These are phyloP conservation scores for Hoplodrina ambigua DNA, from an alignment of 2,888 invertebrate genomes.

Conservation along the genomic window DNA sequence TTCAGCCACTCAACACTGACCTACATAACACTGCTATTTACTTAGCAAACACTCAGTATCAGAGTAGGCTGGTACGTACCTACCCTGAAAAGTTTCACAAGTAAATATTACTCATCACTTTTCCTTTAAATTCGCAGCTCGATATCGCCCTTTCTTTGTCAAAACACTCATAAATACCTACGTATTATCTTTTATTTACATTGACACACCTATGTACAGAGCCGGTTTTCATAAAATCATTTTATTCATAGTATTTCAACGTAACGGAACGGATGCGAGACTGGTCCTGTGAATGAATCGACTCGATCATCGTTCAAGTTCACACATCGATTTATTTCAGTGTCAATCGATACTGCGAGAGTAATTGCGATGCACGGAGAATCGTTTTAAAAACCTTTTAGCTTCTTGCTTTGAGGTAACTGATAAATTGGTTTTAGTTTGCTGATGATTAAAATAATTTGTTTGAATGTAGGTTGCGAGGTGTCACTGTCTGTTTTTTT, in stretches of 20 bases:
- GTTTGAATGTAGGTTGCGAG: conserved; percentile 23
- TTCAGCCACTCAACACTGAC: background rate
- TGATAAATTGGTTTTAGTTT: conserved; percentile 32
- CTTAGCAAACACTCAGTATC: conserved; percentile 4
- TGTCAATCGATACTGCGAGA: conserved; percentile 50
- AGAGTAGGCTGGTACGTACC: background rate
- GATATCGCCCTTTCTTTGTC: conserved; percentile 41
- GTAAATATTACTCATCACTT: conserved; percentile 21
- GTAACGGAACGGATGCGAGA: conserved; percentile 75
- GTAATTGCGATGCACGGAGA: conserved; percentile 42
- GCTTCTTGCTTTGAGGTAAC: conserved; percentile 29
- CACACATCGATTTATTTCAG: conserved; percentile 65
- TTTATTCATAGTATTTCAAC: conserved; percentile 71
- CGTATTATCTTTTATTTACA: conserved; percentile 55
- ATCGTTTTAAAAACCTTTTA: conserved; percentile 53
- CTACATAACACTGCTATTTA: background rate
- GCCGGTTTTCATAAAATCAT: conserved; percentile 65
- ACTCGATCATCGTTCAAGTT: conserved; percentile 72
- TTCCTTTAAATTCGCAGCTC: conserved; percentile 28
- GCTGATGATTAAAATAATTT: conserved; percentile 22
- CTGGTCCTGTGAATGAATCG: conserved; percentile 71
- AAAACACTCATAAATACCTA: conserved; percentile 16
- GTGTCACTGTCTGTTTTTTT: conserved; percentile 2
- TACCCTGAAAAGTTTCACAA: conserved; percentile 10
- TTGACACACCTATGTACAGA: conserved; percentile 43